A percentile compares a stretch with the other conserved stretches of the same genome.
Evolutionary conservation across 2,888 invertebrate species (phyloP).

Genomic region (Aphodius sticticus): DNA sequence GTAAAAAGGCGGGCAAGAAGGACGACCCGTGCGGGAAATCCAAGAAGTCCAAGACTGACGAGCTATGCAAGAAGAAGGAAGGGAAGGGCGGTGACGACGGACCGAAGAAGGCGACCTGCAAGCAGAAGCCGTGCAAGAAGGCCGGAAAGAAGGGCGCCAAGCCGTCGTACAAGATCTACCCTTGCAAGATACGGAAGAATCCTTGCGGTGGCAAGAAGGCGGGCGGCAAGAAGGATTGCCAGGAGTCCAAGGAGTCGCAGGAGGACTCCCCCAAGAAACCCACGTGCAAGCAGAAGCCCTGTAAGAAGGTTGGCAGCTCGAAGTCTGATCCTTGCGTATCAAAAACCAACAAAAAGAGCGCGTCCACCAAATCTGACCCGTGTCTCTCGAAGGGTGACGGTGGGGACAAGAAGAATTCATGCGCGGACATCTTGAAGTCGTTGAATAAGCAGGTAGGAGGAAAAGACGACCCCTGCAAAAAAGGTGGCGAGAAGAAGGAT

Average conservation of each 20-base stretch:
- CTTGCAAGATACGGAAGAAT: constrained; percentile 32
- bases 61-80: constrained; percentile 13
- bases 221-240: not conserved
- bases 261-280: not conserved
- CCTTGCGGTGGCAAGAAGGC: not conserved
- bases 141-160: constrained; percentile 5
- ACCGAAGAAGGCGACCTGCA: not conserved
- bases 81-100: not conserved
- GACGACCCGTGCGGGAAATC: constrained; percentile 7
- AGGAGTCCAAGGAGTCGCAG: not conserved
- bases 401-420: not conserved
- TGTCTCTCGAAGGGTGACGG: not conserved
- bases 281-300: not conserved
- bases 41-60: constrained; percentile 17
- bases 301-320: not conserved
- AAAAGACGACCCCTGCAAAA: constrained; percentile 40
- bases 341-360: not conserved
- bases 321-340: not conserved
- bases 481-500: not conserved
- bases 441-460: constrained; percentile 15
- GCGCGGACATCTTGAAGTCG: constrained; percentile 9
- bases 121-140: constrained; percentile 9
- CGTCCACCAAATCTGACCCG: not conserved
- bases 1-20: constrained; percentile 14
- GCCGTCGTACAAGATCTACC: constrained; percentile 18